These are phyloP conservation scores for Frieseomelitta varia DNA, from an alignment of 1,140 invertebrate species.

Conservation along the genomic window DNA sequence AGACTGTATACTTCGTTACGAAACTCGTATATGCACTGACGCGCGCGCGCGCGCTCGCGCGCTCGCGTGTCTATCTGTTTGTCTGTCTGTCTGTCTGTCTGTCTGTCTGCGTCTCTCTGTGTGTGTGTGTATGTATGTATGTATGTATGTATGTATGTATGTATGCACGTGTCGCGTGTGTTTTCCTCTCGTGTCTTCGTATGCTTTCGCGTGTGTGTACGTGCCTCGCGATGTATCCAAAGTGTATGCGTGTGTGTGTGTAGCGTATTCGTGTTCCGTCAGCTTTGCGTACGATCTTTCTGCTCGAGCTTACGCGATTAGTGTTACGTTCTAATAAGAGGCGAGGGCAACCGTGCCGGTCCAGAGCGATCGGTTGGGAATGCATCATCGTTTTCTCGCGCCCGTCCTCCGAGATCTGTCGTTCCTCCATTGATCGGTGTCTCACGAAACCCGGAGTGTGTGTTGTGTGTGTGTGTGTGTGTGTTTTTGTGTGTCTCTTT, in stretches of 20 bases:
- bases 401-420: not conserved
- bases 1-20: slow-evolving; percentile 69
- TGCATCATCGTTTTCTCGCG: slow-evolving; percentile 6
- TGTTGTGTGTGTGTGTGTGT: too few relatives aligned
- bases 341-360: slow-evolving; percentile 47
- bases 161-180: not conserved
- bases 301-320: slow-evolving; percentile 47
- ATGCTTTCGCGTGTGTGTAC: not conserved
- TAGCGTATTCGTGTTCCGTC: slow-evolving; percentile 16
- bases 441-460: too few relatives aligned
- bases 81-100: not conserved
- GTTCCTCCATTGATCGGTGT: too few relatives aligned
- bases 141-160: not conserved
- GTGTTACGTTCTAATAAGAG: slow-evolving; percentile 59
- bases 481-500: too few relatives aligned
- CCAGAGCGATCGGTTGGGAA: slow-evolving; percentile 35
- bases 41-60: slow-evolving; percentile 9
- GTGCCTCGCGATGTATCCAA: not conserved
- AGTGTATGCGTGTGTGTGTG: not conserved
- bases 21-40: slow-evolving; percentile 54
- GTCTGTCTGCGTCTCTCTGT: not conserved
- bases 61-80: not conserved
- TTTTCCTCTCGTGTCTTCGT: too few relatives aligned
- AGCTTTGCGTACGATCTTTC: slow-evolving; percentile 56
- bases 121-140: not conserved